These are phyloP conservation scores for Machaerirhynchus nigripectus DNA, from an alignment of 2,113 vertebrate genomes.

Conservation along the genomic window DNA sequence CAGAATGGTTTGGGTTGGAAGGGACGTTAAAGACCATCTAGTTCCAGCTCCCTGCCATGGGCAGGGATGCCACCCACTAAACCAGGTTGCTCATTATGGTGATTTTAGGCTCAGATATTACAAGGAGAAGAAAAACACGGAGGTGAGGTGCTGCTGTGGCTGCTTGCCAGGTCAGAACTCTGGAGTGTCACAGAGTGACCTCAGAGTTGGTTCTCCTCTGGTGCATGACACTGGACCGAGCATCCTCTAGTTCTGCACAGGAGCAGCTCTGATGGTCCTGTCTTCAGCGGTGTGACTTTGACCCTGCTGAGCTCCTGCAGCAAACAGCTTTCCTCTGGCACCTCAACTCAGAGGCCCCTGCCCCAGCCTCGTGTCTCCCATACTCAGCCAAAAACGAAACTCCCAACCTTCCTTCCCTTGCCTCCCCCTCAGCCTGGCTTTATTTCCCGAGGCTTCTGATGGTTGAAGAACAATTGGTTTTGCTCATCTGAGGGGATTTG, in stretches of 20 bases:
- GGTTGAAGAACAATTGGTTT: not conserved
- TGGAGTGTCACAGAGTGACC: not conserved
- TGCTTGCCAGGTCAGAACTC: not conserved
- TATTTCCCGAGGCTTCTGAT: not conserved
- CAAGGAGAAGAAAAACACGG: not conserved
- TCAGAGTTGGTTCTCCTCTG: not conserved
- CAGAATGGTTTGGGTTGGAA: not conserved
- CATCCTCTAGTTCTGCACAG: not conserved
- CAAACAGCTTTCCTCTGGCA: not conserved
- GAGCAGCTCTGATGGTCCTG: not conserved
- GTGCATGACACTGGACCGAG: fast-evolving
- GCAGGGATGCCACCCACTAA: not conserved
- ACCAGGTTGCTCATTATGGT: not conserved
- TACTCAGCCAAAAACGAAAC: not conserved
- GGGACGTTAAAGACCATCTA: not conserved
- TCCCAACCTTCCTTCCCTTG: not conserved
- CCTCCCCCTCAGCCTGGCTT: not conserved
- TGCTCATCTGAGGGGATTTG: not conserved
- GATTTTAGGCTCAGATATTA: not conserved
- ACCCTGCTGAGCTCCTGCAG: not conserved
- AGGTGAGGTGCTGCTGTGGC: not conserved
- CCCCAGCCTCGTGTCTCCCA: not conserved
- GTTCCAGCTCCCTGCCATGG: not conserved
- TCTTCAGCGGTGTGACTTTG: not conserved
- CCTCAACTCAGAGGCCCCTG: not conserved